phyloP scores from a whole-genome alignment of 2,113 vertebrate genomes.

The Apus apus region DNA sequence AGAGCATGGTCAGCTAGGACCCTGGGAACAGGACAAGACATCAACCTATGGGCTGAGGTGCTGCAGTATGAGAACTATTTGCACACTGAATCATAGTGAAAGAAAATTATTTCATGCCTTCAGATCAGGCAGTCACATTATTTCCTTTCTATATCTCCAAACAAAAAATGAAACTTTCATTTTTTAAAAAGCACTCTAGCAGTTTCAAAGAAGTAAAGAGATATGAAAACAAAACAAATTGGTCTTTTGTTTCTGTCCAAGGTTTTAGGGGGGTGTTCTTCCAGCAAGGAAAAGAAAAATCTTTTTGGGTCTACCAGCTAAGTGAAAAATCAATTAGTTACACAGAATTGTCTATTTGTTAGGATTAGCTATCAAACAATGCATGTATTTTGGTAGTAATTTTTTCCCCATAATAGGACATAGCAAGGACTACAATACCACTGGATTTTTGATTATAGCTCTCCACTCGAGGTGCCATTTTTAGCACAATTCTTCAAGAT shows the following conservation, averaged over 20 bases:
- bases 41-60: not conserved
- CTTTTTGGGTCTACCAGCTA: not conserved
- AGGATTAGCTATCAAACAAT: not conserved
- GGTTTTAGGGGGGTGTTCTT: no score
- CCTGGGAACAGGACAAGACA: not conserved
- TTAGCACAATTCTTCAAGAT: not conserved
- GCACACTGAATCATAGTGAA: not conserved
- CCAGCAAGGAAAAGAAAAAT: not conserved
- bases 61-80: not conserved
- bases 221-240: not conserved
- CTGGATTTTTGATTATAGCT: not conserved
- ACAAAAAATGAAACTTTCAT: not conserved
- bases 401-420: not conserved
- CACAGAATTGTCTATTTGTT: not conserved
- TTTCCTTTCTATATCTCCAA: not conserved
- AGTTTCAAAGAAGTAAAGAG: not conserved
- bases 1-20: not conserved
- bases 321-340: slow-evolving; percentile 30
- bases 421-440: not conserved
- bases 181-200: not conserved
- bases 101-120: not conserved
- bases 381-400: not conserved
- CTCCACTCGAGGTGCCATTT: not conserved
- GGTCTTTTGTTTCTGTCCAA: not conserved
- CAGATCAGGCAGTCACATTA: rapidly evolving